Evolutionary conservation across 1,140 invertebrate species (phyloP).

Genomic region (Zaprionus gabonicus): DNA sequence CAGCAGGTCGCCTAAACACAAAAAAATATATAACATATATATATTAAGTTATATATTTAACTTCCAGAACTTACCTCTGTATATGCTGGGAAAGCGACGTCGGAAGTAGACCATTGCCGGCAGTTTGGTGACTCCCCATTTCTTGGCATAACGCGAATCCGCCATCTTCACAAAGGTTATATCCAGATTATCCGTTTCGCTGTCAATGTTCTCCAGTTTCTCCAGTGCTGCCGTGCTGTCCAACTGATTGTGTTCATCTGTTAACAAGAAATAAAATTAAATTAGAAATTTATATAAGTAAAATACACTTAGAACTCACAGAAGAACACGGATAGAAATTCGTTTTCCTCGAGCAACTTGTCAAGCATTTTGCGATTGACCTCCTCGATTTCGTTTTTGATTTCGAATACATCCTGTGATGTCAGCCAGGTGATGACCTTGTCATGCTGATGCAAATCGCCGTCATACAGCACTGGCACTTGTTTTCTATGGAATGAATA

Average conservation of each 20-base stretch:
- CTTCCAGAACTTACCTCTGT: constrained; percentile 88
- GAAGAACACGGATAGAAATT: constrained; percentile 97
- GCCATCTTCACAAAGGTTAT: constrained; percentile 98
- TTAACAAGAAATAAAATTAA: neutral
- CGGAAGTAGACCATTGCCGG: constrained; percentile 97
- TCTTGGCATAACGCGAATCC: constrained; percentile 94
- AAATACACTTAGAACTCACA: constrained; percentile 88
- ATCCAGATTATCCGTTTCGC: constrained; percentile 96
- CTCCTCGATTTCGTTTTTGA: constrained; percentile 98
- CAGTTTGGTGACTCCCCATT: constrained; percentile 97
- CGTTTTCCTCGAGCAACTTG: constrained; percentile 96
- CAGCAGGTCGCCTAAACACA: constrained; percentile 89
- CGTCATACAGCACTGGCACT: constrained; percentile 94
- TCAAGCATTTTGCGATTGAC: constrained; percentile 98
- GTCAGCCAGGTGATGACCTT: constrained; percentile 95
- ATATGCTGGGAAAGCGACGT: constrained; percentile 97
- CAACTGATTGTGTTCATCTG: constrained; percentile 92
- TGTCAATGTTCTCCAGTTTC: constrained; percentile 95
- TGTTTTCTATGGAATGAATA: constrained; percentile 86
- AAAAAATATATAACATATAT: too few species aligned
- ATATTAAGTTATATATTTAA: neutral
- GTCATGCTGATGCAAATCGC: constrained; percentile 94
- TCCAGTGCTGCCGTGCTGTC: constrained; percentile 92
- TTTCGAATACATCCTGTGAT: constrained; percentile 97
- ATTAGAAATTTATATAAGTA: neutral